Base-by-base conservation (phyloP, 2,797 vertebrate genomes). In the Apogon talboti region DNA sequence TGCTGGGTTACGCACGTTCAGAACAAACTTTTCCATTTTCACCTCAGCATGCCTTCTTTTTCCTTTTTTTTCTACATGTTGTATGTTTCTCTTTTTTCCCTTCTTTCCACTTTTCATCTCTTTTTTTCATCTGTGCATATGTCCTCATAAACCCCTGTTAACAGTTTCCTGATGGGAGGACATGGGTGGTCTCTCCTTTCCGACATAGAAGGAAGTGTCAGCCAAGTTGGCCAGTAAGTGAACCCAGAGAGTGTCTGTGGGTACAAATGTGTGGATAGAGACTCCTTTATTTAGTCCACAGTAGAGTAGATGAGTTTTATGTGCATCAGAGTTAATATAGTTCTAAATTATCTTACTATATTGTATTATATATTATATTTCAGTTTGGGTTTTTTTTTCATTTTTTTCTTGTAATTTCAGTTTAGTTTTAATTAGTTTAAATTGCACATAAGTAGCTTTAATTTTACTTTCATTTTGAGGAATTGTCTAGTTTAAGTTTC, bases 151-250 rank as follows among this genome's bases (percentile, higher is more conserved):
- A 47, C 63, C 24, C 33, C 38, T 53, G 53, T 58, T 73, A 69
- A 87, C 94, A 96, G 96, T 96, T 97, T 90, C 93, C 95, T 53
- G 95, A 96, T 73, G 96, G 96, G 90, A 95, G 94, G 89, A 95
- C 95, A 91, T 96, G 95, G 96, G 95, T 97, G 93, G 96, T 95
- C 84, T 96, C 95, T 84, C 95, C 95, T 87, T 78, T 91, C 74
- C 92, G 87, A 79, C 92, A 87, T 89, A 94, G 90, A 91, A 82
- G 79, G 71, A 75, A 21, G 66, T 69, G 58, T 54, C 76, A 70
- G 75, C 65, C 69, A 56, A 43, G 64, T 71, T 60, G 59, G 72
- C 64, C 75, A 70, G 89, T 86, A 83, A 89, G 85, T 87, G 72
- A 44, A 15, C 18, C 42, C 42, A 57, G 55, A 45, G 24, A 33